Evolutionary conservation across 2,113 vertebrate genomes (phyloP).

Genomic region (Callaeas wilsoni): DNA sequence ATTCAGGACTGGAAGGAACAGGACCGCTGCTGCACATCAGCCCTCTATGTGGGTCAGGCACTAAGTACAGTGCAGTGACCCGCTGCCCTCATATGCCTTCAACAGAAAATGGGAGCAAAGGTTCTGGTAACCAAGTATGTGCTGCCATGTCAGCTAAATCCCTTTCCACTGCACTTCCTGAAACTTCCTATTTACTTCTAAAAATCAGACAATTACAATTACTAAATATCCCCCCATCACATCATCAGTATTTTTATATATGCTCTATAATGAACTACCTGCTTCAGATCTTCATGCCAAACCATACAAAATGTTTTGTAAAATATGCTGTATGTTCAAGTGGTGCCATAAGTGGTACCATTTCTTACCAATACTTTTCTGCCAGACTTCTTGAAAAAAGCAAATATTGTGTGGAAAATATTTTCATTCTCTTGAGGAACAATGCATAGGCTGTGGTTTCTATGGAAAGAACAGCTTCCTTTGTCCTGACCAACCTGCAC

Average conservation of each 20-base stretch:
- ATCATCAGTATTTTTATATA: neutral
- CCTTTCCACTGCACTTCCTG: neutral
- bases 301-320: neutral
- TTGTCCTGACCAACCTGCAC: constrained; percentile 85
- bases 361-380: constrained; percentile 92
- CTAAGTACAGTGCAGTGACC: neutral
- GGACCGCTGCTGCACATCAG: neutral
- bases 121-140: neutral
- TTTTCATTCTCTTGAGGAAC: constrained; percentile 90
- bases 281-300: neutral
- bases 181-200: neutral
- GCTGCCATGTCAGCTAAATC: neutral
- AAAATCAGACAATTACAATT: neutral
- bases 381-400: constrained; percentile 96
- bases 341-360: neutral
- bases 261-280: neutral
- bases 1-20: neutral
- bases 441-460: constrained; percentile 85
- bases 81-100: too few species aligned
- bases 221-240: neutral
- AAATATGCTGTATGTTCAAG: neutral
- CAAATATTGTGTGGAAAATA: constrained; percentile 96
- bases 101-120: fast-evolving
- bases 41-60: neutral
- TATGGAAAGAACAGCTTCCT: constrained; percentile 88